A percentile compares a stretch with the other conserved stretches of the same genome.
Evolutionary conservation across 2,888 invertebrate genomes (phyloP).

Genomic region (Agrotis puta): DNA sequence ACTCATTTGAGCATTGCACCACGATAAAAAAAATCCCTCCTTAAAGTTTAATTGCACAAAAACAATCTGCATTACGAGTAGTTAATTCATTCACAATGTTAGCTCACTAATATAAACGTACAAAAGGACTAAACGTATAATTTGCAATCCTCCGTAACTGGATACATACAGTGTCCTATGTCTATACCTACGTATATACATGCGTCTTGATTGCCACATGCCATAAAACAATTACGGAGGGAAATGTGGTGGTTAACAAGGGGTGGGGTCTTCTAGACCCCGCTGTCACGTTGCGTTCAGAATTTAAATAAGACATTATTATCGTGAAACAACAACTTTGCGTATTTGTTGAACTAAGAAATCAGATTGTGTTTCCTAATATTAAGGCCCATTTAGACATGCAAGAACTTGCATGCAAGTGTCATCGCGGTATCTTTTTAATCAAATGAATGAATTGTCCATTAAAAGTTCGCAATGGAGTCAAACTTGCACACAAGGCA

Average conservation of each 20-base stretch:
- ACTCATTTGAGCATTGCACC: no score
- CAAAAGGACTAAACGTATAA: slow-evolving; percentile 28
- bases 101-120: slow-evolving; percentile 14
- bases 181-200: slow-evolving; percentile 2
- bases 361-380: slow-evolving; percentile 34
- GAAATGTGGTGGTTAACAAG: slow-evolving; percentile 53
- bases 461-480: no score
- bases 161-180: not conserved
- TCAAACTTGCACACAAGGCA: no score
- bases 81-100: slow-evolving; percentile 18
- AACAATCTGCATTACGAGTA: slow-evolving; percentile 1
- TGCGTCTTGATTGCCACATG: slow-evolving; percentile 58
- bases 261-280: not conserved
- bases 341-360: slow-evolving; percentile 31
- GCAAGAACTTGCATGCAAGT: no score
- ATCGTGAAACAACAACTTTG: slow-evolving; percentile 31
- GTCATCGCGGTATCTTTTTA: no score
- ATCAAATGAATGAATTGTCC: no score
- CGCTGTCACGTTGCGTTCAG: slow-evolving; percentile 31
- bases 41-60: not conserved
- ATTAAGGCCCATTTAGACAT: not conserved
- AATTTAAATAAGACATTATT: slow-evolving; percentile 59
- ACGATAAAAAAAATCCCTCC: no score
- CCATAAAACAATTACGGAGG: slow-evolving; percentile 61
- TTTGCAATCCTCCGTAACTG: slow-evolving; percentile 22